Conservation (phyloP, 2,888 invertebrate species). For the Drosophila peninsularis region DNA sequence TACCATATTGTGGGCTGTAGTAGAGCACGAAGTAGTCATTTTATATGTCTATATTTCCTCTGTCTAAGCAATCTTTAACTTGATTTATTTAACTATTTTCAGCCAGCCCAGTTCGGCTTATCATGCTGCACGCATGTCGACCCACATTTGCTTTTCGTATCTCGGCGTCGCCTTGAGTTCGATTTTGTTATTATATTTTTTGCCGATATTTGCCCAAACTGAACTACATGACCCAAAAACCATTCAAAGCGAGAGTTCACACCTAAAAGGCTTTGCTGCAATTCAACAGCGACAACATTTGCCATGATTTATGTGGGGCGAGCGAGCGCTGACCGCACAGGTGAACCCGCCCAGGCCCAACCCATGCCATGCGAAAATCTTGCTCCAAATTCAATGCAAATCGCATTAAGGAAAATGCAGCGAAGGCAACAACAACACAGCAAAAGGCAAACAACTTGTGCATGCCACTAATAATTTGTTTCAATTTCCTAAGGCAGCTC, state of each 20-base stretch:
- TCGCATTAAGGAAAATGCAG: constrained; percentile 74
- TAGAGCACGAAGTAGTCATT: background rate
- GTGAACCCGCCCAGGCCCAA: constrained; percentile 33
- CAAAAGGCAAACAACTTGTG: constrained; percentile 19
- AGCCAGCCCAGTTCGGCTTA: constrained; percentile 37
- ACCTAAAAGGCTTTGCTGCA: constrained; percentile 62
- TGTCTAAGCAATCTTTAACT: background rate
- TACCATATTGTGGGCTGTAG: too few relatives aligned
- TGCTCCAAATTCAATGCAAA: constrained; percentile 78
- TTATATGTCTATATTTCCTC: background rate
- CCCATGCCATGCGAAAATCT: constrained; percentile 42
- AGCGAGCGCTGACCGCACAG: constrained; percentile 53
- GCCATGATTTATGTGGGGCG: constrained; percentile 68
- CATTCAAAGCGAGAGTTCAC: constrained; percentile 53
- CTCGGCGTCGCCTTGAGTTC: constrained; percentile 41
- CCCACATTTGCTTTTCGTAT: constrained; percentile 49
- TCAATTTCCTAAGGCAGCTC: constrained; percentile 52
- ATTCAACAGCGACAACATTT: constrained; percentile 16
- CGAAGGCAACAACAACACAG: constrained; percentile 28
- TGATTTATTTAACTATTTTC: constrained; percentile 6
- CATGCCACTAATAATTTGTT: constrained; percentile 63
- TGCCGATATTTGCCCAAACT: constrained; percentile 23
- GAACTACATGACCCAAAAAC: constrained; percentile 44
- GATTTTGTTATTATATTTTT: constrained; percentile 11
- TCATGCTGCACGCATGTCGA: constrained; percentile 56